These are phyloP conservation scores for Heliconius ethilla DNA, from an alignment of 2,888 invertebrate species.

Conservation along the genomic window DNA sequence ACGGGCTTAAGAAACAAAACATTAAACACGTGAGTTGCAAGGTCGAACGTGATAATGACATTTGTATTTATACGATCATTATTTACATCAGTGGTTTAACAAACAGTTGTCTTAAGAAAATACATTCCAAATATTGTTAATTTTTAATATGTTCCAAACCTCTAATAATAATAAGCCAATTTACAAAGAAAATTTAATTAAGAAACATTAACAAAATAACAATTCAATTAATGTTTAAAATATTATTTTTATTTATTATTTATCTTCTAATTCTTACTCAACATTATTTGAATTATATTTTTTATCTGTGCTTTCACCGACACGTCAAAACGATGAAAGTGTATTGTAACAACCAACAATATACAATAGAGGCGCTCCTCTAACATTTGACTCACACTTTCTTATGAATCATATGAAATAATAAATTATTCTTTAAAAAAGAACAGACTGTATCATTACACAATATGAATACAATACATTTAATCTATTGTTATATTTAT, in stretches of 20 bases:
- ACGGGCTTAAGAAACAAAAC: slow-evolving; percentile 32
- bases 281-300: slow-evolving; percentile 36
- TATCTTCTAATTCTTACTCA: background rate
- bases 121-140: background rate
- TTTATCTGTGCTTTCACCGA: slow-evolving; percentile 62
- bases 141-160: background rate
- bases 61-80: background rate
- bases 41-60: slow-evolving; percentile 12
- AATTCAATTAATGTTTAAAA: background rate
- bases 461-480: slow-evolving; percentile 1
- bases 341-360: slow-evolving; percentile 56
- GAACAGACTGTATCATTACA: background rate
- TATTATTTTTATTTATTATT: background rate
- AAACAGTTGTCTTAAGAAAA: background rate
- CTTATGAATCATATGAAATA: slow-evolving; percentile 32
- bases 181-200: too few relatives aligned
- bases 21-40: slow-evolving; percentile 46
- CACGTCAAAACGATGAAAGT: slow-evolving; percentile 67
- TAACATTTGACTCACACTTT: slow-evolving; percentile 49
- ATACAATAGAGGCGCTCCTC: slow-evolving; percentile 65
- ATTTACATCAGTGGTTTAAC: background rate
- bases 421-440: slow-evolving; percentile 5
- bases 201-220: background rate
- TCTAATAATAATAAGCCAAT: background rate
- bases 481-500: background rate